Evolutionary conservation across 2,888 invertebrate genomes (phyloP), one percentile per base, ranked within the genome.

Genomic region (Pyrgus malvae): DNA sequence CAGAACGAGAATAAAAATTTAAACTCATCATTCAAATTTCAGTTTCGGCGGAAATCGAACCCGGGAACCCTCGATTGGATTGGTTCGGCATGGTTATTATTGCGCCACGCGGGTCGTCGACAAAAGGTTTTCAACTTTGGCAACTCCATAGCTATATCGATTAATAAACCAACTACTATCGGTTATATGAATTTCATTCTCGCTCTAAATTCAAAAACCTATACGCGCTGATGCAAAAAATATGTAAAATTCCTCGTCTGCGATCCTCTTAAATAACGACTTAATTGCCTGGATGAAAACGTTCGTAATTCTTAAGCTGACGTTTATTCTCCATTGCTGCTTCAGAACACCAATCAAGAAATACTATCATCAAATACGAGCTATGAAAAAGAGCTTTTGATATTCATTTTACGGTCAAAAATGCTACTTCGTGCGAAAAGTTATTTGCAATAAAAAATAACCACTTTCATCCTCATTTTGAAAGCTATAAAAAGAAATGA

Each of bases 371-470:
- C 6, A 14, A 38, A 8, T 38, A 23, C 2, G 2, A 8, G 33
- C 46, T 35, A 45, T n/a, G 37, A 25, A 45, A 17, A n/a, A 21
- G 2, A 16, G 23, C 14, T 41, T 48, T 8, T 4, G 23, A 2
- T 11, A 16, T n/a, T 37, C 21, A 37, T 37, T 35, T 42, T 33
- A 35, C 44, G 50, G 48, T 40, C 21, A 25, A 11, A 29, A 53
- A 45, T 53, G 45, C 53, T 42, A 25, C 42, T 42, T 17, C 42
- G 42, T 53, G 41, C 41, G 27, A 38, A 35, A 23, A 49, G 41
- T 25, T 40, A 41, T 49, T 41, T 41, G 7, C n/a, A 7, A 14
- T 31, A 29, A 49, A 48, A 27, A 31, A 50, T 41, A 33, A 23
- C 27, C 21, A 12, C 37, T 38, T 48, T 12, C 17, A 19, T 19